Base-by-base conservation (phyloP, 2,113 vertebrate genomes). In the Cromileptes altivelis region DNA sequence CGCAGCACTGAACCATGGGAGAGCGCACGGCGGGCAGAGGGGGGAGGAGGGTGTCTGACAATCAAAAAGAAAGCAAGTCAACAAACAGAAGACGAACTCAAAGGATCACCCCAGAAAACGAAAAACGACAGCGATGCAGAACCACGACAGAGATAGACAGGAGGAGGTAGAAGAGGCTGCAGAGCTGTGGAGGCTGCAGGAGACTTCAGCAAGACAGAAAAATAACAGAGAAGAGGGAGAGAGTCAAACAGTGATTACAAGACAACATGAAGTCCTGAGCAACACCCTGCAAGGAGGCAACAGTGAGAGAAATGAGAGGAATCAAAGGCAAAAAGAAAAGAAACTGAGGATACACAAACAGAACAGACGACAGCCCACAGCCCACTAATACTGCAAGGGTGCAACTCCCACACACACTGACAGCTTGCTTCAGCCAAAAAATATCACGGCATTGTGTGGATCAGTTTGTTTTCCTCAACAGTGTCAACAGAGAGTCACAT, bases 181-280 rank as follows among this genome's bases (percentile, higher is more conserved):
- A 81, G 85, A 85, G 85, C 84, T 85, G 86, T 82, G 80, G 81
- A 81, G 92, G 88, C 76, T 77, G 82, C 80, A 83, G 77, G 78
- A 89, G 85, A 84, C 85, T 80, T 86, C 78, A 88, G 88, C 86
- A 55, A 77, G 78, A 82, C 81, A 87, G 45, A 70, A 75, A 70
- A 79, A 67, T 18, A 69, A 82, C 60, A 70, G 69, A 82, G 56
- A 69, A 42, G 81, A 84, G 52, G 68, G 58, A 83, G 77, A 88
- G 85, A 95, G 89, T 93, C 86, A 91, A 86, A 95, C 90, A 92
- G 93, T 94, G 94, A 95, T 86, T 89, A 95, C 91, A 87, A 95
- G 92, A 95, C 93, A 95, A 96, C 93, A 96, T 96, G 93, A 87
- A 93, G 94, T 96, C 97, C 95, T 95, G 96, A 95, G 95, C 94